Conservation (phyloP, 2,797 vertebrate species). For the Bradypus variegatus region DNA sequence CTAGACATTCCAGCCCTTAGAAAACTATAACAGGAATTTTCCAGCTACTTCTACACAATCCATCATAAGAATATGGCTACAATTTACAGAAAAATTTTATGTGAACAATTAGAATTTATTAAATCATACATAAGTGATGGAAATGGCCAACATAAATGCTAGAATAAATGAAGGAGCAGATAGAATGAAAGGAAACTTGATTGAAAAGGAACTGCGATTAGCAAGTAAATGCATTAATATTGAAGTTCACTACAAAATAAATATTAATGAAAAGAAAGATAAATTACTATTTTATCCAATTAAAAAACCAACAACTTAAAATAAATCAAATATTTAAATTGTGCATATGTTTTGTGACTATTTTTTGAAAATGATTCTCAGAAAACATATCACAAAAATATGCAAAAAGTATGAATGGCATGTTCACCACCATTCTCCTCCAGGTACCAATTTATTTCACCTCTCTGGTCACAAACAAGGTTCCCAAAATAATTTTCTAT, state of each 20-base stretch:
- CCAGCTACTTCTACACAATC: not conserved
- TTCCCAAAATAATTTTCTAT: not conserved
- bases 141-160: not conserved
- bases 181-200: not conserved
- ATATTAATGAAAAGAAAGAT: not conserved
- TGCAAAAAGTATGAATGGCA: not conserved
- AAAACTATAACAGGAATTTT: not conserved
- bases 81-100: not conserved
- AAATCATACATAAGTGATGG: not conserved
- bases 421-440: not conserved
- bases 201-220: not conserved
- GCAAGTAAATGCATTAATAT: not conserved
- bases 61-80: not conserved
- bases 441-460: not conserved
- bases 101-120: not conserved
- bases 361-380: constrained; percentile 8
- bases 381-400: not conserved
- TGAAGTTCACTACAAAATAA: not conserved
- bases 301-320: not conserved
- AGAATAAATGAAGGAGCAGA: not conserved
- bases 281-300: not conserved
- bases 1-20: not conserved
- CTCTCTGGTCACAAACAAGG: not conserved
- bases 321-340: not conserved
- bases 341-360: not conserved